phyloP scores from a whole-genome alignment of 2,888 invertebrate genomes.

The Clunio marinus region DNA sequence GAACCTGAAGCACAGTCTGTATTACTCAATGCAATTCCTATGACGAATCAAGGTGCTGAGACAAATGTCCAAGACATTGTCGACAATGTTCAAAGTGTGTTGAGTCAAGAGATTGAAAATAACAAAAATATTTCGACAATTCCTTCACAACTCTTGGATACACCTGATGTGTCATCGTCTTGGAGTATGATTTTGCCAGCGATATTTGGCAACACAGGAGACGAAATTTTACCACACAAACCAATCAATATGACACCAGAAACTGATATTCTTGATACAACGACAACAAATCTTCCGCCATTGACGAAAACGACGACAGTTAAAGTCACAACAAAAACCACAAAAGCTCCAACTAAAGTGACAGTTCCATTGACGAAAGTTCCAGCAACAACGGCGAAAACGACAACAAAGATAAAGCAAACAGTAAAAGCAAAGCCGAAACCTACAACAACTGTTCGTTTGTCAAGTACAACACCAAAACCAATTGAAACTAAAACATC shows the following conservation, averaged over 20 bases:
- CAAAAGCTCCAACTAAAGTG: slow-evolving; percentile 39
- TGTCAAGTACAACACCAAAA: slow-evolving; percentile 44
- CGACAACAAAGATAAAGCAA: slow-evolving; percentile 31
- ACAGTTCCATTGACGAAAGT: slow-evolving; percentile 40
- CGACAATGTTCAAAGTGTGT: slow-evolving; percentile 75
- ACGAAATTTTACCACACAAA: slow-evolving; percentile 58
- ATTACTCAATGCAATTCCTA: slow-evolving; percentile 46
- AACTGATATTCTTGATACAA: slow-evolving; percentile 48
- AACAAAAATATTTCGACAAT: slow-evolving; percentile 55
- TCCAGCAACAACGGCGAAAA: slow-evolving; percentile 32
- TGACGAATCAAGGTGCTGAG: slow-evolving; percentile 57
- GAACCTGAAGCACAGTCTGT: slow-evolving; percentile 51
- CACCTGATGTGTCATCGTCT: slow-evolving; percentile 68
- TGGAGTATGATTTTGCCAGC: slow-evolving; percentile 81
- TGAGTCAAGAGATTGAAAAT: slow-evolving; percentile 66
- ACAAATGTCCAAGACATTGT: slow-evolving; percentile 75
- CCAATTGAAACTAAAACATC: slow-evolving; percentile 40
- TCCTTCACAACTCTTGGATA: slow-evolving; percentile 58
- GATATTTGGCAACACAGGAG: slow-evolving; percentile 68
- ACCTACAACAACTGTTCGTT: slow-evolving; percentile 2
- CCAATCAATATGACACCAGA: slow-evolving; percentile 52
- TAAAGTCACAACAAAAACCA: slow-evolving; percentile 41
- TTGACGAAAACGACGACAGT: background rate
- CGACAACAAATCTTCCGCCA: slow-evolving; percentile 38
- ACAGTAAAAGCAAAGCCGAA: slow-evolving; percentile 32